These are phyloP conservation scores for Suricata suricatta DNA, from an alignment of 2,113 vertebrate genomes.

Conservation along the genomic window DNA sequence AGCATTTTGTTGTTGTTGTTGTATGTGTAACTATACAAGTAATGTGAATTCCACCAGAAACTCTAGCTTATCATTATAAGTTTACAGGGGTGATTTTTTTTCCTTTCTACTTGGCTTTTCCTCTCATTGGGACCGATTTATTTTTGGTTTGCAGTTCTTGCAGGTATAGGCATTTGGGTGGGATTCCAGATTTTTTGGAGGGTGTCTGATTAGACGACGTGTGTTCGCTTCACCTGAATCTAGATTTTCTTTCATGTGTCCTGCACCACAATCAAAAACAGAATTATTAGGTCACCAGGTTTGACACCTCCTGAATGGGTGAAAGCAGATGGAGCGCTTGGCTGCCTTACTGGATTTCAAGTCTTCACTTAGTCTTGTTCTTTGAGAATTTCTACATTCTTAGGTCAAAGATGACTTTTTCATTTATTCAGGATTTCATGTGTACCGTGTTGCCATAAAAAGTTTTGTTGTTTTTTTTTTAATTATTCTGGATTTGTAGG, in stretches of 20 bases:
- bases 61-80: background rate
- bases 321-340: background rate
- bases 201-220: background rate
- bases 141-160: background rate
- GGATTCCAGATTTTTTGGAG: background rate
- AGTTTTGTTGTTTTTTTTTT: background rate
- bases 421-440: background rate
- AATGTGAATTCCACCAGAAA: background rate
- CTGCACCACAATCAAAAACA: background rate
- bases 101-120: background rate
- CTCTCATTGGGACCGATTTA: background rate
- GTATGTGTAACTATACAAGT: background rate
- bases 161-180: background rate
- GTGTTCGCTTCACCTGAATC: background rate
- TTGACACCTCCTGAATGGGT: background rate
- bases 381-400: background rate
- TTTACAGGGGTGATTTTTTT: background rate
- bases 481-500: background rate
- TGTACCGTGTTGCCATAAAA: background rate
- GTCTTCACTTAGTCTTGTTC: background rate
- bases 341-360: background rate
- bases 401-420: background rate
- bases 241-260: background rate
- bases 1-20: background rate
- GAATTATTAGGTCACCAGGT: background rate